Percentiles rank a stretch among this genome's conserved stretches.
These are phyloP conservation scores for Chiroxiphia lanceolata DNA, from an alignment of 2,797 vertebrate genomes.

Conservation along the genomic window DNA sequence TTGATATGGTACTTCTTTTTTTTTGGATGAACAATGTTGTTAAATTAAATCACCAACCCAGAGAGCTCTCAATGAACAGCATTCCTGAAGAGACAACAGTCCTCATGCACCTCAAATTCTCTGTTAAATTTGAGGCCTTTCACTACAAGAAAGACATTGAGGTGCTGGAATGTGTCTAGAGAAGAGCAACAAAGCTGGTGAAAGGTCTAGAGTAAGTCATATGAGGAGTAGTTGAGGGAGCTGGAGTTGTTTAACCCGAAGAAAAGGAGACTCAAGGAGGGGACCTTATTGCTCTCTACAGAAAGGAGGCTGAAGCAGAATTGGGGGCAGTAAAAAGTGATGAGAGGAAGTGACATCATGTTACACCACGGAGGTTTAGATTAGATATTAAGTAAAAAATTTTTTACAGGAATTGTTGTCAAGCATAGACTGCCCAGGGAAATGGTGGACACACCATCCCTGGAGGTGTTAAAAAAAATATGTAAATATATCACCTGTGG, in stretches of 20 bases:
- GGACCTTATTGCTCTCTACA: not conserved
- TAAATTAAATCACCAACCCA: not conserved
- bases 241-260: not conserved
- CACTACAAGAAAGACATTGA: not conserved
- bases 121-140: not conserved
- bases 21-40: not conserved
- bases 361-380: not conserved
- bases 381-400: not conserved
- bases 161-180: not conserved
- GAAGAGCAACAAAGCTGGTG: not conserved
- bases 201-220: not conserved
- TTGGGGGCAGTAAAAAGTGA: not conserved
- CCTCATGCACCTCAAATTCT: too few species aligned
- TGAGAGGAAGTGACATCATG: not conserved
- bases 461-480: not conserved
- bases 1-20: not conserved
- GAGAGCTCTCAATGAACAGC: not conserved
- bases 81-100: not conserved
- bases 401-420: not conserved
- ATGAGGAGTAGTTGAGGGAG: not conserved
- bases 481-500: not conserved
- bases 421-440: not conserved
- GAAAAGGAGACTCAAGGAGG: not conserved
- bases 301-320: not conserved
- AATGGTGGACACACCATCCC: not conserved